Percentiles rank a stretch among this genome's conserved stretches.
Conservation (phyloP, 1,140 invertebrate genomes). For the Drosophila gunungcola region DNA sequence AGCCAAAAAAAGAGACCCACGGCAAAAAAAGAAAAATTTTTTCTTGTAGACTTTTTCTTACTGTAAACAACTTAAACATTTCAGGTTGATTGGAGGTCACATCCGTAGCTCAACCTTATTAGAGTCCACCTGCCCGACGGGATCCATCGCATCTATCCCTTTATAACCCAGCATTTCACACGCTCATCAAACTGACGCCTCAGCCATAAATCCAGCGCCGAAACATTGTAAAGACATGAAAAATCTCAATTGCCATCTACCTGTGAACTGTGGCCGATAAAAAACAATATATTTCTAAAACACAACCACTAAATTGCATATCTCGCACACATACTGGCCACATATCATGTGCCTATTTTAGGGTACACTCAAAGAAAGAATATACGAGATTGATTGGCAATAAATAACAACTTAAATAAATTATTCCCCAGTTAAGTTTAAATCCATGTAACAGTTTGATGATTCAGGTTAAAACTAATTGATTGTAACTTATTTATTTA, state of each 20-base stretch:
- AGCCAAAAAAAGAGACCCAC: no score
- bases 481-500: no score
- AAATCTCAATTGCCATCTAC: slow-evolving; percentile 54
- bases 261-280: slow-evolving; percentile 68
- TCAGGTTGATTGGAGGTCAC: slow-evolving; percentile 29
- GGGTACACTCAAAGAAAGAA: slow-evolving; percentile 14
- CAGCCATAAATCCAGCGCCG: slow-evolving; percentile 51
- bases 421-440: no score
- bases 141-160: slow-evolving; percentile 17
- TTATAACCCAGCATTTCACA: slow-evolving; percentile 51
- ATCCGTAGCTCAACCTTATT: slow-evolving; percentile 30
- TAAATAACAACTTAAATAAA: neutral
- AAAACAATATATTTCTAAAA: slow-evolving; percentile 78
- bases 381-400: neutral
- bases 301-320: slow-evolving; percentile 65
- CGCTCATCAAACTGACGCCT: slow-evolving; percentile 62
- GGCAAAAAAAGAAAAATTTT: neutral
- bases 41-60: neutral
- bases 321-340: slow-evolving; percentile 12
- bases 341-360: slow-evolving; percentile 39
- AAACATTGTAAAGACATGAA: slow-evolving; percentile 58
- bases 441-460: no score
- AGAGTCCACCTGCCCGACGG: slow-evolving; percentile 40
- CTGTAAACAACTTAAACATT: slow-evolving; percentile 1
- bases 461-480: no score